These are phyloP conservation scores for Gymnodraco acuticeps DNA, from an alignment of 2,797 vertebrate genomes.

Conservation along the genomic window DNA sequence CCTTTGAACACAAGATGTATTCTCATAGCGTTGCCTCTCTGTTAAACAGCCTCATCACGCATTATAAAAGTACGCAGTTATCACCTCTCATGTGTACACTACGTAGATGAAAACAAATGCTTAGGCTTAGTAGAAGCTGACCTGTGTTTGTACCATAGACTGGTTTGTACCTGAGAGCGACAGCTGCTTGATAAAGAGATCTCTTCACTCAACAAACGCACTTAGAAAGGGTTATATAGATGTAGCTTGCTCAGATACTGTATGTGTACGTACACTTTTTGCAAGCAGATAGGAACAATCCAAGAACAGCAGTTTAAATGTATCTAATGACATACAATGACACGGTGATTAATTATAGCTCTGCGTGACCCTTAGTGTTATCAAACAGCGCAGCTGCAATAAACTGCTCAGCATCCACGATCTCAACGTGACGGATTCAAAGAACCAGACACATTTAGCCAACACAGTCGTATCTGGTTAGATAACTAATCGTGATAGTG, in stretches of 20 bases:
- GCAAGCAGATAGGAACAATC: not conserved
- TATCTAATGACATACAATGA: not conserved
- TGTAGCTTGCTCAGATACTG: not conserved
- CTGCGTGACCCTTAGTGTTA: not conserved
- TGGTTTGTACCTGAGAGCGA: constrained; percentile 5
- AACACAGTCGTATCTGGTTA: not conserved
- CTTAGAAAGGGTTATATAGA: not conserved
- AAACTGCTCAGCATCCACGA: constrained; percentile 18
- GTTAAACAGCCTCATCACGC: too few relatives aligned
- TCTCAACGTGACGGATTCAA: constrained; percentile 25
- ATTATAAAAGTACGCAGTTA: too few relatives aligned
- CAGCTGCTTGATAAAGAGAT: not conserved
- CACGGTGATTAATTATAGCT: not conserved
- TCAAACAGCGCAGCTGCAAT: constrained; percentile 12
- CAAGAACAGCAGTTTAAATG: not conserved
- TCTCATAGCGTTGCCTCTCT: too few relatives aligned
- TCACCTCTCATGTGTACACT: not conserved
- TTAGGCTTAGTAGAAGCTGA: constrained; percentile 2
- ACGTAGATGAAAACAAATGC: not conserved
- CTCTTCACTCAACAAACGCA: too few relatives aligned
- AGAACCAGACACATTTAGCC: not conserved
- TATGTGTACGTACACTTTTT: not conserved
- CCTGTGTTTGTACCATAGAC: not conserved
- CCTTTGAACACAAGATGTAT: too few relatives aligned
- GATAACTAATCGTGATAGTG: constrained; percentile 21